Percentiles rank a stretch among this genome's conserved stretches.
phyloP scores from a whole-genome alignment of 2,888 invertebrate species.

The Xanthia togata region DNA sequence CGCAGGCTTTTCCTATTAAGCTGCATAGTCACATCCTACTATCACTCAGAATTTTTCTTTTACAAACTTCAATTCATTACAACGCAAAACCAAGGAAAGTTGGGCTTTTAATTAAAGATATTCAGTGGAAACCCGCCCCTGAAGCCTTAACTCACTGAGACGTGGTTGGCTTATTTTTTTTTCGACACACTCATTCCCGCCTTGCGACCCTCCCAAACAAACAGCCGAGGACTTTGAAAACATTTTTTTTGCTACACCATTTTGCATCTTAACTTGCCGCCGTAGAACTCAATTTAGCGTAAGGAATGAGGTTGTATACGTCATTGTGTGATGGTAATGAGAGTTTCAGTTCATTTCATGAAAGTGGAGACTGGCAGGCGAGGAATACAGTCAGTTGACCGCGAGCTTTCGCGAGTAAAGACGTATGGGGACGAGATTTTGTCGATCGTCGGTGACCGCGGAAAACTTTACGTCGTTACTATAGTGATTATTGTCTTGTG shows the following conservation, averaged over 20 bases:
- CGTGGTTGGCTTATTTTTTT: constrained; percentile 91
- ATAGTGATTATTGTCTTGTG: constrained; percentile 54
- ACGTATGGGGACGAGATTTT: constrained; percentile 69
- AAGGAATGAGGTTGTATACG: constrained; percentile 65
- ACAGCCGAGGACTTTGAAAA: constrained; percentile 89
- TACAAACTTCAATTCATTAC: constrained; percentile 85
- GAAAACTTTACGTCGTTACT: constrained; percentile 83
- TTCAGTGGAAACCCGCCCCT: constrained; percentile 87
- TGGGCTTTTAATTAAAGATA: constrained; percentile 89
- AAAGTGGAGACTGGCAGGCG: constrained; percentile 84
- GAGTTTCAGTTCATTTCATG: constrained; percentile 89
- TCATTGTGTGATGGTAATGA: constrained; percentile 68
- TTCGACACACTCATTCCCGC: constrained; percentile 90
- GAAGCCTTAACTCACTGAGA: constrained; percentile 88
- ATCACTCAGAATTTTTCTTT: constrained; percentile 73
- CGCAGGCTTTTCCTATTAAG: constrained; percentile 68
- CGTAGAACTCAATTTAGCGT: constrained; percentile 51
- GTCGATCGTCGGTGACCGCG: constrained; percentile 67
- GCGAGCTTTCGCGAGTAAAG: constrained; percentile 86
- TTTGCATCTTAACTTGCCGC: neutral
- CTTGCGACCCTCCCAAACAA: constrained; percentile 90
- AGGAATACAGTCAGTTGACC: constrained; percentile 86
- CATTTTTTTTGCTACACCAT: constrained; percentile 73
- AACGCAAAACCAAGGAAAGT: constrained; percentile 79
- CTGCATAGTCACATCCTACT: constrained; percentile 63